These are phyloP conservation scores for Diadegma fenestrale DNA, from an alignment of 2,888 invertebrate species.

Conservation along the genomic window DNA sequence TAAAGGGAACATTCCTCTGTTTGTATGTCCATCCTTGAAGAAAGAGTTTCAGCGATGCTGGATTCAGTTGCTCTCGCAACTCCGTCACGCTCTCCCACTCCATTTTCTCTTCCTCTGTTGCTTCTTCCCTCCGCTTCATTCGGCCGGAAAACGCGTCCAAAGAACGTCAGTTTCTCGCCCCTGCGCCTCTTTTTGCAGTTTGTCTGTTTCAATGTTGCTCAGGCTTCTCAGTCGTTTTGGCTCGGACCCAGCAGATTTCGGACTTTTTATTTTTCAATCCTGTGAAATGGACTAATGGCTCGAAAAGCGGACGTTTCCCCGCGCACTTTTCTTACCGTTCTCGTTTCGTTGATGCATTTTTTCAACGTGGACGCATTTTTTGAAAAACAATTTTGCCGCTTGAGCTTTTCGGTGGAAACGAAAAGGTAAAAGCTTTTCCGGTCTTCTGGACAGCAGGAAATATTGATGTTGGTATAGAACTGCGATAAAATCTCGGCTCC, in stretches of 20 bases:
- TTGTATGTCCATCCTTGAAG: conserved; percentile 1
- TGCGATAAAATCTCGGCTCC: conserved; percentile 29
- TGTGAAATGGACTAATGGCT: not conserved
- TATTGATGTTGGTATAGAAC: conserved; percentile 26
- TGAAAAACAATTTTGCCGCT: not conserved
- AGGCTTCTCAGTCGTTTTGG: not conserved
- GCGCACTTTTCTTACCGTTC: no score
- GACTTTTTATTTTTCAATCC: not conserved
- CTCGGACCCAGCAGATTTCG: not conserved
- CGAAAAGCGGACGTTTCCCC: not conserved
- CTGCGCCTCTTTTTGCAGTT: conserved; percentile 41
- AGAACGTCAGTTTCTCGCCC: conserved; percentile 17
- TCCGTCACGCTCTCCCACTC: conserved; percentile 5
- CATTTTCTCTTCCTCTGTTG: not conserved
- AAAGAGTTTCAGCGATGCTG: not conserved
- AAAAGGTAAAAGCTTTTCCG: conserved; percentile 1
- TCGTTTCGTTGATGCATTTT: no score
- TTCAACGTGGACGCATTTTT: not conserved
- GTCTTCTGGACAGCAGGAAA: conserved; percentile 1
- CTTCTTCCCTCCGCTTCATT: conserved; percentile 40
- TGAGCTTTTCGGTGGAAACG: not conserved
- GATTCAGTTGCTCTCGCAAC: not conserved
- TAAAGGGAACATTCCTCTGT: not conserved
- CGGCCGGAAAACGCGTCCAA: conserved; percentile 53
- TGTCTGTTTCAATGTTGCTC: conserved; percentile 13